Evolutionary conservation across 1,140 invertebrate genomes (phyloP).

Genomic region (Diabrotica undecimpunctata): DNA sequence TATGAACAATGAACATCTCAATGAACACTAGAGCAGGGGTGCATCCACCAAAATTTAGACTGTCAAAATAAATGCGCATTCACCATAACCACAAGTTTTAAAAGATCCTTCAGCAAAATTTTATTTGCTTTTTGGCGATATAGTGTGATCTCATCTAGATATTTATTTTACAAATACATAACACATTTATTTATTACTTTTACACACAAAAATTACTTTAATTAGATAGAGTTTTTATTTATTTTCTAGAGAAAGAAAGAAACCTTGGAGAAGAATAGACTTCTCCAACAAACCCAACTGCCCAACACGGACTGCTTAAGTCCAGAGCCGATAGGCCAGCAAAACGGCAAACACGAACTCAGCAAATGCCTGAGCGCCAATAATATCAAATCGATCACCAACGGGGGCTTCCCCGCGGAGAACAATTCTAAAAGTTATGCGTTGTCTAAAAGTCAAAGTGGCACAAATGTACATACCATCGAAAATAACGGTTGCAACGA

Average conservation of each 20-base stretch:
- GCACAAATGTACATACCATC: constrained; percentile 44
- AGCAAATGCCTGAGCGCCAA: constrained; percentile 49
- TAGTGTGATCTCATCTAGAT: too few species aligned
- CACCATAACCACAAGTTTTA: too few species aligned
- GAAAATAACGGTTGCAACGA: constrained; percentile 37
- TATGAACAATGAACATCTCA: too few species aligned
- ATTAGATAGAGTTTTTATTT: too few species aligned
- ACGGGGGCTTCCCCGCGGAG: constrained; percentile 27
- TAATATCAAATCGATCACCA: constrained; percentile 33
- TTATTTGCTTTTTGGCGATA: too few species aligned
- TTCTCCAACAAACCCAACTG: constrained; percentile 49
- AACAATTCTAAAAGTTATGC: constrained; percentile 29
- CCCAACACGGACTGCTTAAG: constrained; percentile 49
- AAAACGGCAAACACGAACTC: constrained; percentile 40
- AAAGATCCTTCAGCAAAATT: too few species aligned
- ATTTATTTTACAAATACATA: too few species aligned
- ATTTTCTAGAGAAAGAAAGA: constrained; percentile 52
- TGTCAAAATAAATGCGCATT: too few species aligned
- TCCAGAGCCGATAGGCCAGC: constrained; percentile 46
- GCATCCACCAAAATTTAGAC: too few species aligned
- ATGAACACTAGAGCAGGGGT: too few species aligned
- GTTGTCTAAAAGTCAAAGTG: constrained; percentile 42
- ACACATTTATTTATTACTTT: too few species aligned
- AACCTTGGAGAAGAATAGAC: constrained; percentile 51
- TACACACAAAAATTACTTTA: too few species aligned